Evolutionary conservation across 2,113 vertebrate genomes (phyloP).

Genomic region (Tupaia tana): DNA sequence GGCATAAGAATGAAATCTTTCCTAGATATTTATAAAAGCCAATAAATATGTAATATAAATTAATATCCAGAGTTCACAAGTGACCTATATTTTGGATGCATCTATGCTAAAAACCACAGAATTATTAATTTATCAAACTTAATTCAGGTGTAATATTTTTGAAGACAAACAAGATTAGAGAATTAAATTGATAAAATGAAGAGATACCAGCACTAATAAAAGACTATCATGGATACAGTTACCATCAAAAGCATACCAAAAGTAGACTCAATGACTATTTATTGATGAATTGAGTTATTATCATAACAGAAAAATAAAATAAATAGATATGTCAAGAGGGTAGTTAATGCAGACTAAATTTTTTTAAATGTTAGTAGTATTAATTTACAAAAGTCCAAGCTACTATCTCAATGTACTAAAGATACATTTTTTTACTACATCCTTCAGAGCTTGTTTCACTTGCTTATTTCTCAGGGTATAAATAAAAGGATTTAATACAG

Average conservation of each 20-base stretch:
- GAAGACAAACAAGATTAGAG: neutral
- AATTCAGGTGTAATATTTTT: neutral
- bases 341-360: no score
- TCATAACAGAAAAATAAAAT: no score
- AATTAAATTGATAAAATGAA: neutral
- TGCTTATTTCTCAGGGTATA: conserved; percentile 63
- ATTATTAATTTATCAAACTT: neutral
- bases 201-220: neutral
- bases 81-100: neutral
- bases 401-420: neutral
- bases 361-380: no score
- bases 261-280: no score
- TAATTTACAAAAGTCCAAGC: no score
- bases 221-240: neutral
- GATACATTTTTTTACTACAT: neutral
- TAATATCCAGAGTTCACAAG: neutral
- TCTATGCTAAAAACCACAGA: neutral
- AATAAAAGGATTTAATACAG: conserved; percentile 58
- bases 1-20: neutral
- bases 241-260: neutral
- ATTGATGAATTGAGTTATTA: no score
- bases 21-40: neutral
- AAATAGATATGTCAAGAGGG: no score
- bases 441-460: conserved; percentile 41
- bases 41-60: neutral